Percentiles rank a stretch among this genome's conserved stretches.
phyloP scores from a whole-genome alignment of 2,888 invertebrate genomes.

The Synanthedon tipuliformis region DNA sequence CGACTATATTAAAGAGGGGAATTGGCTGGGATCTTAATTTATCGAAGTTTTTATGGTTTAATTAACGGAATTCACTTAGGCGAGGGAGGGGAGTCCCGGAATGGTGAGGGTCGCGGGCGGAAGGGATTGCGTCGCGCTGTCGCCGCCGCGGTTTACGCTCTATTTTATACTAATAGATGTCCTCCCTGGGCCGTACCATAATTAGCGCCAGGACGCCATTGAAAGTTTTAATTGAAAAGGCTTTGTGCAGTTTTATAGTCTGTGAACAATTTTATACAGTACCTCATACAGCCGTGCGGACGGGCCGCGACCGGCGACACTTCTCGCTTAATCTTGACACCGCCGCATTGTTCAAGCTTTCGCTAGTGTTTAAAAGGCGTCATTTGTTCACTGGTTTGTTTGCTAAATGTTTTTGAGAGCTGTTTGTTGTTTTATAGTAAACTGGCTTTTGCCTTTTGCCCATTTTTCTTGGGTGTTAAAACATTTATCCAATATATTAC shows the following conservation, averaged over 20 bases:
- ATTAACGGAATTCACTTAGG: conserved; percentile 72
- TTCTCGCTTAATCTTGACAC: conserved; percentile 34
- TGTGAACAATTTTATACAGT: conserved; percentile 52
- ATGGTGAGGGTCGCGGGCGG: conserved; percentile 17
- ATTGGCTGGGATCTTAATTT: conserved; percentile 71
- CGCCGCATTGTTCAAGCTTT: conserved; percentile 15
- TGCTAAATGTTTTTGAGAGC: too few species aligned
- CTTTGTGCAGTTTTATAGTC: conserved; percentile 63
- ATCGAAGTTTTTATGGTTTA: conserved; percentile 73
- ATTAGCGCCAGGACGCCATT: conserved; percentile 58
- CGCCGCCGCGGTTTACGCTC: conserved; percentile 41
- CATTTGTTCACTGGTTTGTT: not conserved
- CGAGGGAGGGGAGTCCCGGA: conserved; percentile 24
- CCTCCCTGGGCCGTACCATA: conserved; percentile 43
- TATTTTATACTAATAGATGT: conserved; percentile 63
- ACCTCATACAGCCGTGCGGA: conserved; percentile 29
- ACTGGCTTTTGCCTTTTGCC: too few species aligned
- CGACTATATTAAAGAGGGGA: conserved; percentile 64
- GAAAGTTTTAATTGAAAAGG: conserved; percentile 69
- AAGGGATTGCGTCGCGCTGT: conserved; percentile 24
- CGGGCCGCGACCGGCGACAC: conserved; percentile 6
- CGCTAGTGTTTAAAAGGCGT: not conserved
- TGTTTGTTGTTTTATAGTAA: too few species aligned
- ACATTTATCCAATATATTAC: too few species aligned
- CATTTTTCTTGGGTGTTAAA: too few species aligned